Evolutionary conservation across 2,113 vertebrate genomes (phyloP).

Genomic region (Dendrocopos noguchii): DNA sequence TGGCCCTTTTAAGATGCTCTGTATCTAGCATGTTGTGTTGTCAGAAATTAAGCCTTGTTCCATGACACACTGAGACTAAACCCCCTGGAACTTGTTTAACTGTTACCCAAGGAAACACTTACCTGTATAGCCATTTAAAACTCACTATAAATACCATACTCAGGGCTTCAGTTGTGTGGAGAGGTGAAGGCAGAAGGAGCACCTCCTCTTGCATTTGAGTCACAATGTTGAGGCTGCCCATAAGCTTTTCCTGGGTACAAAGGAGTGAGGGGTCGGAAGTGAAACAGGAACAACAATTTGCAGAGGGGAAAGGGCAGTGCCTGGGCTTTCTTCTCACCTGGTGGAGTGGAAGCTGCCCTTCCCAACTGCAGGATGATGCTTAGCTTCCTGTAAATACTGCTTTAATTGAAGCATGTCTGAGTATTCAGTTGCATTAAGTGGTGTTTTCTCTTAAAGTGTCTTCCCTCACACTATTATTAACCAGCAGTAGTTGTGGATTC

Average conservation of each 20-base stretch:
- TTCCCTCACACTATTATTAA: not conserved
- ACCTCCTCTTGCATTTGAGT: not conserved
- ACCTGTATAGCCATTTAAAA: not conserved
- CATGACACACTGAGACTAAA: not conserved
- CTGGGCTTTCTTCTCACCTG: not conserved
- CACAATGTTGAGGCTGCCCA: not conserved
- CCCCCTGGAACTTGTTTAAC: not conserved
- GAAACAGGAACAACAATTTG: not conserved
- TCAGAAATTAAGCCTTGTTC: not conserved
- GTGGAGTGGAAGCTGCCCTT: not conserved
- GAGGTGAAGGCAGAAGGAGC: not conserved
- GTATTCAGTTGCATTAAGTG: slow-evolving; percentile 3
- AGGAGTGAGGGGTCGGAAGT: not conserved
- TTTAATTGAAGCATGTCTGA: slow-evolving; percentile 37
- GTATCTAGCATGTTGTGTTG: not conserved
- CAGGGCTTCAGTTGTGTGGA: not conserved
- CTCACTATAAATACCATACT: not conserved
- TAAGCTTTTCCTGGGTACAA: not conserved
- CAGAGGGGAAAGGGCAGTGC: not conserved
- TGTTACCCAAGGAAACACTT: not conserved
- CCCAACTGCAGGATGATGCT: not conserved
- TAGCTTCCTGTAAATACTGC: not conserved
- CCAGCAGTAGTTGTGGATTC: not conserved
- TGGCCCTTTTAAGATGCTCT: not conserved
- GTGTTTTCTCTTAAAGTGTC: slow-evolving; percentile 13